These are phyloP conservation scores for Calephelis nemesis DNA, from an alignment of 1,140 invertebrate species.

Conservation along the genomic window DNA sequence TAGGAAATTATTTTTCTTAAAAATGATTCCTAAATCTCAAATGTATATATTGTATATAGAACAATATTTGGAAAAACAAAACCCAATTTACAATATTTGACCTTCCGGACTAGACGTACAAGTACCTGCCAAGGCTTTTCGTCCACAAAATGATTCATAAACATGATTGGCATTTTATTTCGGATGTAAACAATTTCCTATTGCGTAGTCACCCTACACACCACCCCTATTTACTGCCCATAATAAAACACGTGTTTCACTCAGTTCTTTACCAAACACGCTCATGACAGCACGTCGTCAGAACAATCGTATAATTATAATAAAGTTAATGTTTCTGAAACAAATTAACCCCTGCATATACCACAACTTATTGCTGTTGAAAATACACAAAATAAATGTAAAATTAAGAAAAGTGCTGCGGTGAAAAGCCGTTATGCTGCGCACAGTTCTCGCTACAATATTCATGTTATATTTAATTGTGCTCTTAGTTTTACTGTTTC, in stretches of 20 bases:
- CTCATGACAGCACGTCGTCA: slow-evolving; percentile 30
- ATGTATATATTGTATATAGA: too few species aligned
- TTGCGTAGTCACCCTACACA: slow-evolving; percentile 23
- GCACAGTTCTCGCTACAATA: slow-evolving; percentile 53
- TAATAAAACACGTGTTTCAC: slow-evolving; percentile 31
- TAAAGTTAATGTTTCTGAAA: slow-evolving; percentile 19
- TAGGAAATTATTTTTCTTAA: too few species aligned
- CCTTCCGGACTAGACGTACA: too few species aligned
- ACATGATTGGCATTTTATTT: slow-evolving; percentile 17
- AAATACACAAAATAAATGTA: slow-evolving; percentile 8
- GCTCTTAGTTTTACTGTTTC: slow-evolving; percentile 63
- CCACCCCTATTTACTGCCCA: slow-evolving; percentile 26
- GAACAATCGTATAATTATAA: not conserved
- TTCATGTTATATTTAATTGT: slow-evolving; percentile 71
- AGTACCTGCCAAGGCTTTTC: not conserved
- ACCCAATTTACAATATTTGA: too few species aligned
- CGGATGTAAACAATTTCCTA: not conserved
- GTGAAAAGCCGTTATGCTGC: slow-evolving; percentile 36
- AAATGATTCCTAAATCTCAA: too few species aligned
- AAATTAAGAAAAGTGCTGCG: not conserved
- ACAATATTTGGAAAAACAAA: too few species aligned
- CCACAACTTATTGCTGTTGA: slow-evolving; percentile 22
- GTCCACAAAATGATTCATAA: not conserved
- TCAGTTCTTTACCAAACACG: slow-evolving; percentile 38
- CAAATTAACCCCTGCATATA: slow-evolving; percentile 16